Conservation (phyloP, 30 jellyfish, hydroid and myxozoan species). For the Chironex yamaguchii region DNA sequence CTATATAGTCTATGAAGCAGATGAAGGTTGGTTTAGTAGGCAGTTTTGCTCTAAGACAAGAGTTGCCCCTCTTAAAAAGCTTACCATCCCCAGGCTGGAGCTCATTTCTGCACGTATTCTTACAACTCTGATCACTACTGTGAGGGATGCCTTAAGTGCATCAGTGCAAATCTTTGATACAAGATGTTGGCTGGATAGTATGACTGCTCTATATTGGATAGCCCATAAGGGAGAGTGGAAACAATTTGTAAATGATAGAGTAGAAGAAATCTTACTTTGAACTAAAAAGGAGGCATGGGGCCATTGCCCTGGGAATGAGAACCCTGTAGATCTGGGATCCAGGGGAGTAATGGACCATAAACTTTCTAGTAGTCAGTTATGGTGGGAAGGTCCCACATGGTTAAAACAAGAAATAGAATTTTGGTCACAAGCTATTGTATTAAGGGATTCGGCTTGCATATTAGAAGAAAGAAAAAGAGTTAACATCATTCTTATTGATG, state of each 20-base stretch:
- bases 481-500: background rate
- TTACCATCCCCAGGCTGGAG: constrained; percentile 34
- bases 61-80: constrained; percentile 22
- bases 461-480: constrained; percentile 24
- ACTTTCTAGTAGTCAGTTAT: background rate
- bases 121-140: constrained; percentile 4
- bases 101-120: constrained; percentile 8
- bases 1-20: constrained; percentile 2
- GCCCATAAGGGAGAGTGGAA: constrained; percentile 22
- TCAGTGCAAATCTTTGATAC: background rate
- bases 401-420: background rate
- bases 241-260: constrained; percentile 58
- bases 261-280: background rate
- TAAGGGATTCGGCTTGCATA: constrained; percentile 15
- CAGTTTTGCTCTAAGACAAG: constrained; percentile 8
- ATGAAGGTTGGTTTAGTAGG: background rate
- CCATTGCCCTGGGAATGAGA: constrained; percentile 31
- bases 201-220: constrained; percentile 61
- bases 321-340: constrained; percentile 53
- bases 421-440: constrained; percentile 1
- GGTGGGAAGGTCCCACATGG: constrained; percentile 5
- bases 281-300: constrained; percentile 39
- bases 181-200: constrained; percentile 58
- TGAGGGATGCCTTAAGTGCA: constrained; percentile 2
- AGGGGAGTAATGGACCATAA: constrained; percentile 14